A percentile compares a stretch with the other conserved stretches of the same genome.
phyloP scores from a whole-genome alignment of 2,888 invertebrate genomes.

The Dryobota labecula region DNA sequence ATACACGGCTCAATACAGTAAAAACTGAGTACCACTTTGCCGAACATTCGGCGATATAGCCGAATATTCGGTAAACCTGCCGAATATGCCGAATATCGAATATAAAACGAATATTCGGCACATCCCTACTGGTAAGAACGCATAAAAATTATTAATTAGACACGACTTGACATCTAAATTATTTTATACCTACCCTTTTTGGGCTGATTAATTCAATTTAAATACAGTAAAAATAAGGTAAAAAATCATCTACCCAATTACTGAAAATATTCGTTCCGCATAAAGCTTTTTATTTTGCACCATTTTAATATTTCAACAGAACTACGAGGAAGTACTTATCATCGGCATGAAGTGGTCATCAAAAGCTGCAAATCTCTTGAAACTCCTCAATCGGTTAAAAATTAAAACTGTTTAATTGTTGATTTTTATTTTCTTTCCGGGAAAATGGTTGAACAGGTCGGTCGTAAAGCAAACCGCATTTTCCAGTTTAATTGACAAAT shows the following conservation, averaged over 20 bases:
- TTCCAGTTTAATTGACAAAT: constrained; percentile 28
- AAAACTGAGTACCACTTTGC: too few relatives aligned
- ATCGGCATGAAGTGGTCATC: neutral
- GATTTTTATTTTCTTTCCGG: constrained; percentile 31
- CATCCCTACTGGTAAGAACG: too few relatives aligned
- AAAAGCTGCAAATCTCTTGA: neutral
- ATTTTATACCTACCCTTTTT: neutral
- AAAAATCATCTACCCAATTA: neutral
- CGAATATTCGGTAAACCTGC: too few relatives aligned
- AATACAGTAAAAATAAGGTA: neutral
- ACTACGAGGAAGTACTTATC: neutral
- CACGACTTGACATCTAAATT: neutral
- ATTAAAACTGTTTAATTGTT: constrained; percentile 7
- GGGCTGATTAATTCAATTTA: neutral
- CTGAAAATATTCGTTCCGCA: neutral
- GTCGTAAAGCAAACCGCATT: constrained; percentile 20
- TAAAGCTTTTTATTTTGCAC: neutral
- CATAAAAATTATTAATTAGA: neutral
- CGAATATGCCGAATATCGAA: too few relatives aligned
- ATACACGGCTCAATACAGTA: too few relatives aligned
- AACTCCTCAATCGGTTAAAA: neutral
- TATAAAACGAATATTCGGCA: too few relatives aligned
- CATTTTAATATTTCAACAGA: neutral
- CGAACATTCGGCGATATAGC: too few relatives aligned
- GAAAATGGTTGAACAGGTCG: neutral